A percentile compares a stretch with the other conserved stretches of the same genome.
phyloP scores from a whole-genome alignment of 53 echinoderm and acorn worm genomes.

The Actinopyga echinites region DNA sequence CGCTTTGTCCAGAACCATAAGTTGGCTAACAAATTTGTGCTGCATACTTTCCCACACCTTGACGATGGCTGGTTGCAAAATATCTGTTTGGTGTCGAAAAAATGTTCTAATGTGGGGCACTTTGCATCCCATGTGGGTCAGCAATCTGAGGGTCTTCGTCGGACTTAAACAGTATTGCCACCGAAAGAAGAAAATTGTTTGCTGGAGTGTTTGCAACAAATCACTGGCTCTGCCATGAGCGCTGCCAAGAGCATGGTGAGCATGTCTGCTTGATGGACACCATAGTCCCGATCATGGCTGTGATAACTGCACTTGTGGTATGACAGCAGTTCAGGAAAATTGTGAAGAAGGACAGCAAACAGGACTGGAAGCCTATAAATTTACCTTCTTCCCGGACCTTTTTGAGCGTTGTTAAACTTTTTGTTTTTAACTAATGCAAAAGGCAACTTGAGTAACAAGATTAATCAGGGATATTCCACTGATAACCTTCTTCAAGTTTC shows the following conservation, averaged over 20 bases:
- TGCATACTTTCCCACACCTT: constrained; percentile 28
- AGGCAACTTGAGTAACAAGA: too few species aligned
- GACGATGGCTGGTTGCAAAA: constrained; percentile 47
- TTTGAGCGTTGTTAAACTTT: neutral
- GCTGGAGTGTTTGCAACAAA: constrained; percentile 30
- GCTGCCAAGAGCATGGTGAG: neutral
- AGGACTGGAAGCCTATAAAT: neutral
- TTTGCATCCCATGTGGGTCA: constrained; percentile 40
- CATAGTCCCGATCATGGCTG: neutral
- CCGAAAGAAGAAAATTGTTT: constrained; percentile 55
- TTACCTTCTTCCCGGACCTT: neutral
- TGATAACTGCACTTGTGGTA: neutral
- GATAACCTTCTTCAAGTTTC: too few species aligned
- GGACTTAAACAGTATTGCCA: constrained; percentile 59
- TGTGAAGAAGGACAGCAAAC: neutral
- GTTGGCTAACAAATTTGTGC: neutral
- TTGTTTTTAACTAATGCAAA: too few species aligned
- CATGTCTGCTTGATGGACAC: constrained; percentile 21
- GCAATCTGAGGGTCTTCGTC: constrained; percentile 36
- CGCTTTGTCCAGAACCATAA: neutral
- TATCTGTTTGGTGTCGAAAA: constrained; percentile 27
- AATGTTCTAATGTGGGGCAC: constrained; percentile 12
- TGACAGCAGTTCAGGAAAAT: neutral
- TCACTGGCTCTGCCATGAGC: constrained; percentile 37
- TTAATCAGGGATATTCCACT: too few species aligned